A percentile compares a stretch with the other conserved stretches of the same genome.
These are phyloP conservation scores for Griposia aprilina DNA, from an alignment of 2,888 invertebrate genomes.

Conservation along the genomic window DNA sequence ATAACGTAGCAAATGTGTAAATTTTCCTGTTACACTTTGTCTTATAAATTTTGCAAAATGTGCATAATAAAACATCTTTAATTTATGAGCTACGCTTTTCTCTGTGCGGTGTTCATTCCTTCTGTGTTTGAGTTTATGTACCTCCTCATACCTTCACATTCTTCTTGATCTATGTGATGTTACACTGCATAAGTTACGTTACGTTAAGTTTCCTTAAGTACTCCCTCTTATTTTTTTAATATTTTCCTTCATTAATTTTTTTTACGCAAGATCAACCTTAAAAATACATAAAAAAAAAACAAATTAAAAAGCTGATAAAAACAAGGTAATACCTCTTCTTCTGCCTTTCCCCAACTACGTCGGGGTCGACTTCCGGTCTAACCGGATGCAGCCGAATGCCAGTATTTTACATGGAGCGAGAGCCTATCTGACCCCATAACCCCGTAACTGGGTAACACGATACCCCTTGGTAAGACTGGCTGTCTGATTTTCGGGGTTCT, in stretches of 20 bases:
- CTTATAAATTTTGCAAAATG: neutral
- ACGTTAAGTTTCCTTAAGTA: too few species aligned
- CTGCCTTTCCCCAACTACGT: too few species aligned
- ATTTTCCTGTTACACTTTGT: neutral
- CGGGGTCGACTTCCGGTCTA: too few species aligned
- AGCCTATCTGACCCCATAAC: too few species aligned
- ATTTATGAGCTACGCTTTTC: neutral
- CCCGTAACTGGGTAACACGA: too few species aligned
- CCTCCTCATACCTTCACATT: neutral
- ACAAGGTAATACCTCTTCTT: too few species aligned
- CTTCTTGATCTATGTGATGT: neutral
- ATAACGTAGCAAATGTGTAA: neutral
- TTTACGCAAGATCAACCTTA: neutral
- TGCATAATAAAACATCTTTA: neutral
- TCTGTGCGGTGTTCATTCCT: neutral
- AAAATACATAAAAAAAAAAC: neutral
- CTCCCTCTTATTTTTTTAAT: too few species aligned
- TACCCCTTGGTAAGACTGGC: too few species aligned
- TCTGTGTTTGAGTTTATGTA: neutral
- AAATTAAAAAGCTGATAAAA: neutral
- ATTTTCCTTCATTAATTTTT: neutral
- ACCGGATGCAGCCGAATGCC: too few species aligned
- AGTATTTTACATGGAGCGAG: too few species aligned
- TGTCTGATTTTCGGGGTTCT: too few species aligned
- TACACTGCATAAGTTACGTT: too few species aligned